Evolutionary conservation across 2,113 vertebrate species (phyloP).

Genomic region (Bos taurus): DNA sequence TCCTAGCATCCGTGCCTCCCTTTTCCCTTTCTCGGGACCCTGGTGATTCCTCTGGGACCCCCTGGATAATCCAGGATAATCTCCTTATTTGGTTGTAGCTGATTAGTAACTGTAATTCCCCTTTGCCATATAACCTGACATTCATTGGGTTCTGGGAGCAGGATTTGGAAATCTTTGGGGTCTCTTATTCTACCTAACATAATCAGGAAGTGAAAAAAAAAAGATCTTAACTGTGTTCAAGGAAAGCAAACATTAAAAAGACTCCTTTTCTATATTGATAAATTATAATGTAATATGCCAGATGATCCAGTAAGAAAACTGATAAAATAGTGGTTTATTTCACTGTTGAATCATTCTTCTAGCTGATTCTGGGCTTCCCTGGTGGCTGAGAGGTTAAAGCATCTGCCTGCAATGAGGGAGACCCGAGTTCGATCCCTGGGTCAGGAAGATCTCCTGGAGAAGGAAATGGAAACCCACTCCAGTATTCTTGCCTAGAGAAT

Average conservation of each 20-base stretch:
- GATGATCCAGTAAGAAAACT: background rate
- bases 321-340: background rate
- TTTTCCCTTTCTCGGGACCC: background rate
- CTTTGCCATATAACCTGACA: background rate
- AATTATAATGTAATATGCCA: background rate
- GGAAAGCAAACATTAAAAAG: background rate
- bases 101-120: background rate
- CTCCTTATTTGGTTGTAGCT: background rate
- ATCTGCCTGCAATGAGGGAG: background rate
- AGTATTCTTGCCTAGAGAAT: background rate
- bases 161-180: background rate
- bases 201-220: background rate
- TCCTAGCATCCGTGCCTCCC: background rate
- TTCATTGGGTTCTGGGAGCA: background rate
- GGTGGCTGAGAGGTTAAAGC: background rate
- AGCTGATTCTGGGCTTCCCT: background rate
- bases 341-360: background rate
- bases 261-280: background rate
- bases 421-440: background rate
- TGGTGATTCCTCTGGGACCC: background rate
- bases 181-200: background rate
- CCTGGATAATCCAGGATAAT: background rate
- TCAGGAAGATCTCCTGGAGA: background rate
- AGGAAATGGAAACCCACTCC: background rate
- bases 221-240: background rate